Evolutionary conservation across 2,797 vertebrate species (phyloP), one percentile per base, ranked within the genome.

Genomic region (Nasua narica): DNA sequence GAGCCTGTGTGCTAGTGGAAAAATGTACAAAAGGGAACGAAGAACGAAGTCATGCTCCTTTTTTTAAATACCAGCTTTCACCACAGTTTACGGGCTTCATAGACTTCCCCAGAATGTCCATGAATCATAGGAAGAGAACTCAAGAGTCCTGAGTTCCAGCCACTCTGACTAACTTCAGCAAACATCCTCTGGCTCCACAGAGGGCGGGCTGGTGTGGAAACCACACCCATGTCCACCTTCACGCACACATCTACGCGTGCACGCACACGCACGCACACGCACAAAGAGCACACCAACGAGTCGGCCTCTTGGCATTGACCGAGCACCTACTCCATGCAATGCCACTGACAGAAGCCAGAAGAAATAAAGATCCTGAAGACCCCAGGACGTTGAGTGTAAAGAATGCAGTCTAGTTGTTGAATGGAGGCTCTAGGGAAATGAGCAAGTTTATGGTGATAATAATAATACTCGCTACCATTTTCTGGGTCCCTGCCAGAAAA

Each of bases 51-150:
- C 92, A 97, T 96, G 82, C 52, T 96, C 91, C 89, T 91, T 96
- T 97, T 96, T 95, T 94, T 77, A 96, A 97, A 95, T 67, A 87
- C 70, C 78, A 93, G 76, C 77, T 90, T 95, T 92, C 65, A 74
- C 84, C 86, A 3, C 92, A 87, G 65, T 54, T 81, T 54, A 85
- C 92, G 76, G 65, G 74, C 54, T 92, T 92, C 70, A 16, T 35
- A 89, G 78, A 90, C 83, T 90, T 88, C 88, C 43, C 91, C 76
- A 91, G 67, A 74, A 96, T 62, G 72, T 29, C 77, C 86, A 76
- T 95, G 96, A 97, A 94, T 98, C 95, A 97, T 56, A 79, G 88
- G 32, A 93, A 78, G 79, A 79, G 77, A 96, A 90, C 93, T 85
- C 87, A n/a, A 65, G 65, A 94, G 70, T n/a, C 85, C 95, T 48